Base-by-base conservation (phyloP, 2,888 invertebrate genomes). In the Escarpia spicata region DNA sequence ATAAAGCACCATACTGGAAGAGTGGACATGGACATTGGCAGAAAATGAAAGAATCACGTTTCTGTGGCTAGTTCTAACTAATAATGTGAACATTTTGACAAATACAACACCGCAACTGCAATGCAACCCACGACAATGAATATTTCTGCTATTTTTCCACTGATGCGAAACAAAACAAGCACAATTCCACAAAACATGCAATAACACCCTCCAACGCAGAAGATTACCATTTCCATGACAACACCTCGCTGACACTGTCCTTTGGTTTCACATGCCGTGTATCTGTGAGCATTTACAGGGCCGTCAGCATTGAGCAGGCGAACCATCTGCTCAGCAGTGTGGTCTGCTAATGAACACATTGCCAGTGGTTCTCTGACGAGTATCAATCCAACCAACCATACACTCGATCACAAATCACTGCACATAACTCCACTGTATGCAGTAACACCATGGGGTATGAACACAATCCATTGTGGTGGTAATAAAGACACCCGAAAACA, bases 161-260 rank as follows among this genome's bases (percentile, higher is more conserved):
- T 26, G 26, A 75, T 26, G 6, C 19, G 3, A 26, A n/a, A n/a
- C 75, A 75, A 75, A 15, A 52, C n/a, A 37, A 37, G 37, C 37
- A 37, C 52, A 52, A 12, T 75, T 75, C 26, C 75, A 75, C 75
- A 75, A 75, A 75, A 75, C 26, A 75, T 3, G 52, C 75, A 75
- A 75, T 75, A 75, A 75, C 26, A 75, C 26, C 75, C 75, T 75
- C 75, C 26, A 6, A n/a, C 6, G 75, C 26, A 26, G 52, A 75
- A 75, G 75, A 75, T 75, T 75, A 75, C 75, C 75, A 75, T 75
- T 75, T 75, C 75, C 75, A 75, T 75, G 75, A 75, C 26, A 75
- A 75, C 26, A 75, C 19, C 75, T 6, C 26, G 75, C 26, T n/a
- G 75, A 26, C 75, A 75, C 19, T 75, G 19, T n/a, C 75, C 75